A percentile compares a stretch with the other conserved stretches of the same genome.
Evolutionary conservation across 2,888 invertebrate genomes (phyloP).

Genomic region (Strigamia maritima): DNA sequence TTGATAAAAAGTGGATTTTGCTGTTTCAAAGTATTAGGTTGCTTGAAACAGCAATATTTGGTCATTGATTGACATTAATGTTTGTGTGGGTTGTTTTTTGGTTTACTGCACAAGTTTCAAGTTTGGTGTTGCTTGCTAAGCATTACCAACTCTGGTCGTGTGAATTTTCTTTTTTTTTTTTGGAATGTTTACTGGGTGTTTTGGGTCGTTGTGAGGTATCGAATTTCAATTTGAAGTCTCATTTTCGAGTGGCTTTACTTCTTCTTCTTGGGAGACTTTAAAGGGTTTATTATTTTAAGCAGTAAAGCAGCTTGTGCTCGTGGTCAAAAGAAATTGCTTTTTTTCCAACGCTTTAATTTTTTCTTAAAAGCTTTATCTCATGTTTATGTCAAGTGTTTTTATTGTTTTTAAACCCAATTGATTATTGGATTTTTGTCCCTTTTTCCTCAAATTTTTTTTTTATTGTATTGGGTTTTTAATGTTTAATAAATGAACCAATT

Average conservation of each 20-base stretch:
- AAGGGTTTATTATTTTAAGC: slow-evolving; percentile 12
- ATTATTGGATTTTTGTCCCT: too few species aligned
- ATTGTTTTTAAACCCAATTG: too few species aligned
- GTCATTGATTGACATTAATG: too few species aligned
- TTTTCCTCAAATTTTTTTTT: too few species aligned
- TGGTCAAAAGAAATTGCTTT: not conserved
- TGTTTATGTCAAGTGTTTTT: too few species aligned
- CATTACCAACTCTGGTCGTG: not conserved
- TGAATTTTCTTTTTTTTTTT: slow-evolving; percentile 16
- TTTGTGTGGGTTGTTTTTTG: too few species aligned
- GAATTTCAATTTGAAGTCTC: slow-evolving; percentile 27
- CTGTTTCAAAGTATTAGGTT: too few species aligned
- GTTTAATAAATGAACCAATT: too few species aligned
- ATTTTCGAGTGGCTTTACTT: not conserved
- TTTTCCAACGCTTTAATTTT: not conserved
- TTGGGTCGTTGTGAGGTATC: not conserved
- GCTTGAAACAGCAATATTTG: too few species aligned
- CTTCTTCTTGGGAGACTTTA: not conserved
- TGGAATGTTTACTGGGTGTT: not conserved
- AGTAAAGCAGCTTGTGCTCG: not conserved
- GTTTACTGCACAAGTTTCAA: too few species aligned
- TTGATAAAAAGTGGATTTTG: too few species aligned
- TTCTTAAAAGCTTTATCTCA: not conserved
- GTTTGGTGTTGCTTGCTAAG: not conserved
- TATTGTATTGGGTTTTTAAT: too few species aligned